Evolutionary conservation across 2,797 vertebrate species (phyloP).

Genomic region (Chiroxiphia lanceolata): DNA sequence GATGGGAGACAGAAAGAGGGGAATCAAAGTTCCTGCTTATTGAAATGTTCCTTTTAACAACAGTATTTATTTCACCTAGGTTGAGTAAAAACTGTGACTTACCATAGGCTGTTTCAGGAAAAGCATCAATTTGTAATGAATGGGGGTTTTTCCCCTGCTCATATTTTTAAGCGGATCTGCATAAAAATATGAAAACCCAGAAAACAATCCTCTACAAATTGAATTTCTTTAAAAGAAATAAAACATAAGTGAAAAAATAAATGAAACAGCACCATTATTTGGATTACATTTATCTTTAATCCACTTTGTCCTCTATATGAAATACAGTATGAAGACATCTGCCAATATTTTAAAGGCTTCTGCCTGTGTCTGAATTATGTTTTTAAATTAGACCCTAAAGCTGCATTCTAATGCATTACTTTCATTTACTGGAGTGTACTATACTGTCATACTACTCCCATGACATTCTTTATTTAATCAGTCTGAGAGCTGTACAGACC

Average conservation of each 20-base stretch:
- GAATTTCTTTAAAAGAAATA: slow-evolving; percentile 61
- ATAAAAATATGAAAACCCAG: slow-evolving; percentile 12
- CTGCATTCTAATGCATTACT: slow-evolving; percentile 70
- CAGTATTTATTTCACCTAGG: slow-evolving; percentile 16
- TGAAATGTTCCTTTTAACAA: neutral
- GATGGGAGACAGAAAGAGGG: neutral
- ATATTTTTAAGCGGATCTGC: slow-evolving; percentile 36
- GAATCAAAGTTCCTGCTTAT: slow-evolving; percentile 17
- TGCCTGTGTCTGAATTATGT: slow-evolving; percentile 75
- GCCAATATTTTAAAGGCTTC: slow-evolving; percentile 79
- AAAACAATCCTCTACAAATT: slow-evolving; percentile 50
- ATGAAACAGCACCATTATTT: slow-evolving; percentile 50
- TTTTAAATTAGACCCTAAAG: slow-evolving; percentile 76
- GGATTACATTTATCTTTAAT: slow-evolving; percentile 73
- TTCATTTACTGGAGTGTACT: slow-evolving; percentile 77
- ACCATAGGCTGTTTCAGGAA: neutral
- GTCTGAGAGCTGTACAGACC: slow-evolving; percentile 78
- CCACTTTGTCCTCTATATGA: slow-evolving; percentile 76
- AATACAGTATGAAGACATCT: slow-evolving; percentile 78
- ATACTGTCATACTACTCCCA: slow-evolving; percentile 70
- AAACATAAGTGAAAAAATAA: slow-evolving; percentile 36
- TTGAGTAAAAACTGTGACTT: neutral
- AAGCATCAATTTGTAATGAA: slow-evolving; percentile 26
- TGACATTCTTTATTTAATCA: slow-evolving; percentile 80
- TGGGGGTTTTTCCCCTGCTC: neutral